These are phyloP conservation scores for Stenodera caucasica DNA, from an alignment of 2,888 invertebrate genomes.

Conservation along the genomic window DNA sequence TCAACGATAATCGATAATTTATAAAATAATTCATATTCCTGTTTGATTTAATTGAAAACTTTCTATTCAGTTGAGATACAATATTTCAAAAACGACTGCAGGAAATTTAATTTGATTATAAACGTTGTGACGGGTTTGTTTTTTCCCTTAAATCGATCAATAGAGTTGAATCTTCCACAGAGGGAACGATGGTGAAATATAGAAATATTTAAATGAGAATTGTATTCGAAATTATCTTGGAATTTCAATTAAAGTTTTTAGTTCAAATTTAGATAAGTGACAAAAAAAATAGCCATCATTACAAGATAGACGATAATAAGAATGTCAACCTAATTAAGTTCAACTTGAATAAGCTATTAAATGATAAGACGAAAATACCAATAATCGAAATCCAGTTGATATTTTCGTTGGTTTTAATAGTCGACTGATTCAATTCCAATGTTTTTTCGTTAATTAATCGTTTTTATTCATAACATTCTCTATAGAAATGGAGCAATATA, in stretches of 20 bases:
- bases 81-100: background rate
- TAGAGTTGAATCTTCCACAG: too few species aligned
- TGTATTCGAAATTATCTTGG: too few species aligned
- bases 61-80: background rate
- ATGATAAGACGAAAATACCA: constrained; percentile 4
- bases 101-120: constrained; percentile 10
- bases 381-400: background rate
- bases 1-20: background rate
- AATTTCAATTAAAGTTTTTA: background rate
- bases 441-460: constrained; percentile 9
- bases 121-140: background rate
- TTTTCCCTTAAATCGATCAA: background rate
- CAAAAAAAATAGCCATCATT: too few species aligned
- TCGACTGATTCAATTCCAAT: constrained; percentile 17
- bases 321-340: constrained; percentile 16
- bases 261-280: background rate
- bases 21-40: constrained; percentile 13
- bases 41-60: constrained; percentile 18
- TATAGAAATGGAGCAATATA: background rate
- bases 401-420: constrained; percentile 16
- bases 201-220: background rate
- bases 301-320: background rate
- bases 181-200: background rate
- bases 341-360: constrained; percentile 11
- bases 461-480: background rate